phyloP scores from a whole-genome alignment of 2,888 invertebrate species.

The Caenorhabditis sp. region DNA sequence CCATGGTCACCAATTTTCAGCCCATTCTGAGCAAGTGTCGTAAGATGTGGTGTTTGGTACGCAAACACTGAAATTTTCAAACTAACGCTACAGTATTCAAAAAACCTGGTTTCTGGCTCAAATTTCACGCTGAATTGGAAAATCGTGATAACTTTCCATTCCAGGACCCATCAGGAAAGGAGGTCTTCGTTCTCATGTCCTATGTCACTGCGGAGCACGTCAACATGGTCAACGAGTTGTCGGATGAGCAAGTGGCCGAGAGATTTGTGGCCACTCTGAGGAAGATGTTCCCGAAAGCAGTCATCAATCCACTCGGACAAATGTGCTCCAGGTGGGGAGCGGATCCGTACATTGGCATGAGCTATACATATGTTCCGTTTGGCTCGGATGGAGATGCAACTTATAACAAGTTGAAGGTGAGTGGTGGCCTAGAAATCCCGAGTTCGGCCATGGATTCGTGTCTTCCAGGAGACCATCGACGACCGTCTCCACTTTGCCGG shows the following conservation, averaged over 20 bases:
- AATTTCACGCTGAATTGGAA: too few species aligned
- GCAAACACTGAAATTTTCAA: too few species aligned
- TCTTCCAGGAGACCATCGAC: conserved; percentile 80
- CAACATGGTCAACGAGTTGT: conserved; percentile 82
- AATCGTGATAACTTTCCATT: too few species aligned
- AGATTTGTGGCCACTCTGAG: conserved; percentile 83
- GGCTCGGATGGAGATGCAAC: conserved; percentile 83
- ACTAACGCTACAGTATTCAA: too few species aligned
- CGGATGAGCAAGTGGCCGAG: conserved; percentile 84
- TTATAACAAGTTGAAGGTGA: conserved; percentile 84
- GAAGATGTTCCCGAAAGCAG: conserved; percentile 84
- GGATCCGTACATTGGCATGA: conserved; percentile 84
- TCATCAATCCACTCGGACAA: conserved; percentile 82
- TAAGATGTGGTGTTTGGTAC: too few species aligned
- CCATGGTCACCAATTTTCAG: too few species aligned
- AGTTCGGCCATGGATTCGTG: too few species aligned
- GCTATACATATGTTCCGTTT: conserved; percentile 85
- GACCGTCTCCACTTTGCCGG: conserved; percentile 85
- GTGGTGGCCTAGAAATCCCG: too few species aligned
- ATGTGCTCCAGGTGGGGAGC: conserved; percentile 84
- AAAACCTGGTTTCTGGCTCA: not conserved
- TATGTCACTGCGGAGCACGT: conserved; percentile 84
- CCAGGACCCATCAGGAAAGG: conserved; percentile 25
- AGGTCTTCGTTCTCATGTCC: conserved; percentile 83
- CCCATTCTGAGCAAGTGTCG: too few species aligned